Base-by-base conservation (phyloP, 2,113 vertebrate genomes). In the Thymallus thymallus region DNA sequence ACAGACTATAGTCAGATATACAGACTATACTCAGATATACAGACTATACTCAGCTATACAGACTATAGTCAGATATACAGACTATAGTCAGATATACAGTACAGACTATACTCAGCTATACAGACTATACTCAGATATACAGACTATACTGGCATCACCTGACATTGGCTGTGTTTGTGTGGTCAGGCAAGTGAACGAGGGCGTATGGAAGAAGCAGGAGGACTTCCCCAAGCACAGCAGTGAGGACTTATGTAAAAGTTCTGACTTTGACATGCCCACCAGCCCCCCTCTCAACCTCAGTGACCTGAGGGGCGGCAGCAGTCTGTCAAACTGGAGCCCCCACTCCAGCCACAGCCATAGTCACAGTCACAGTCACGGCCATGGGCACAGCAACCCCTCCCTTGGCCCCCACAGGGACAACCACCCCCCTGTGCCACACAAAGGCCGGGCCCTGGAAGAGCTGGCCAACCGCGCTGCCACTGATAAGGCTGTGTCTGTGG, bases 151-250 rank as follows among this genome's bases (percentile, higher is more conserved):
- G 4, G 2, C 29, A 35, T 9, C 18, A 12, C 79, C 3, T 93
- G 75, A 90, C 91, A 82, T 85, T 92, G 93, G 69, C 16, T 55
- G 3, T 1, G 77, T 48, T 35, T 24, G 18, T 29, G 14, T 80
- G 4, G 48, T 10, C 88, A 98, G 98, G 90, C 98, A 98, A 93
- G 94, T 94, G 73, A 97, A 95, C 0, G 97, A 97, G 75, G 95
- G 95, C 0, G 87, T 94, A 29, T 96, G 96, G 96, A 95, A 93
- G 73, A 91, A 93, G 26, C 93, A 94, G 56, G 90, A 94, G 75
- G 95, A 91, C 84, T 94, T 93, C 71, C 89, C 95, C 62, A 99
- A 98, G 91, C 96, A 96, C 82, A 90, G 89, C 73, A 90, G 89
- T 72, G 91, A 94, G 0, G 95, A 98, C 60, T 94, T 95, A 86